These are phyloP conservation scores for Antitype chi DNA, from an alignment of 2,888 invertebrate species.

Conservation along the genomic window DNA sequence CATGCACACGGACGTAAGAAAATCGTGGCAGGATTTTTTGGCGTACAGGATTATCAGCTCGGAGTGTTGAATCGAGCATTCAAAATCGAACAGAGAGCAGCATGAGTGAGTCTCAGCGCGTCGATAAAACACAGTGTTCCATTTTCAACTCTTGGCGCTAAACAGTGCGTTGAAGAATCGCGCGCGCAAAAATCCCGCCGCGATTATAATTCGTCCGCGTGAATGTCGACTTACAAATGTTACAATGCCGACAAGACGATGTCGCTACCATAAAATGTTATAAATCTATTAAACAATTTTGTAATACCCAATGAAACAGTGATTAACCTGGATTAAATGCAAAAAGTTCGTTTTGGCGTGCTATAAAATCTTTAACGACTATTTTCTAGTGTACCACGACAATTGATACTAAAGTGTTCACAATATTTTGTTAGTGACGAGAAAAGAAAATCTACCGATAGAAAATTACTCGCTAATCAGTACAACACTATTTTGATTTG, in stretches of 20 bases:
- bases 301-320: conserved; percentile 76
- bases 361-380: conserved; percentile 79
- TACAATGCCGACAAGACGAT: conserved; percentile 68
- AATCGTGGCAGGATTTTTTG: no score
- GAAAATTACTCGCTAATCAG: conserved; percentile 82
- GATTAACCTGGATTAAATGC: conserved; percentile 80
- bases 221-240: conserved; percentile 46
- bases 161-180: no score
- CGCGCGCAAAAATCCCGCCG: no score
- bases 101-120: no score
- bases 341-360: conserved; percentile 81
- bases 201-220: no score
- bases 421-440: conserved; percentile 67
- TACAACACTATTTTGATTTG: conserved; percentile 77
- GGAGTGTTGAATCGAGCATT: no score
- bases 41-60: no score
- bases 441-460: conserved; percentile 73
- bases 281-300: conserved; percentile 72
- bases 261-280: conserved; percentile 73
- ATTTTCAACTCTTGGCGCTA: no score
- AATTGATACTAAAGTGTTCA: conserved; percentile 70
- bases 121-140: no score
- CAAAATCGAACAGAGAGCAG: no score
- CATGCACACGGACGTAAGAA: no score
- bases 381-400: conserved; percentile 73